phyloP scores from a whole-genome alignment of 2,113 vertebrate genomes.

The Morone chrysops region DNA sequence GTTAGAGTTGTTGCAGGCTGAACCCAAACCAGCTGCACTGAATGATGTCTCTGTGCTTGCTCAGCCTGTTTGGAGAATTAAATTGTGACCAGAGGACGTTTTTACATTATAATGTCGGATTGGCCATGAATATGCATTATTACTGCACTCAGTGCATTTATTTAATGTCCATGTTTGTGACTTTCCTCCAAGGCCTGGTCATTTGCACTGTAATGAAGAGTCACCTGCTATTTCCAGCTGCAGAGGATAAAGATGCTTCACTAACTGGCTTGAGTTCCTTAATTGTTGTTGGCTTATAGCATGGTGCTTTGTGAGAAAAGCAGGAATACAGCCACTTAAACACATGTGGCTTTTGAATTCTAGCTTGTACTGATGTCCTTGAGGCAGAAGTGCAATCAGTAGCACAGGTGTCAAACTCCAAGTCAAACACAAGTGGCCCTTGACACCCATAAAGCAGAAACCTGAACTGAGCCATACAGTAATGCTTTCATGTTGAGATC shows the following conservation, averaged over 20 bases:
- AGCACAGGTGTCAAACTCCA: background rate
- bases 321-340: background rate
- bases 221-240: slow-evolving; percentile 21
- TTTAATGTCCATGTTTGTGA: background rate
- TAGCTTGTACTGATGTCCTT: background rate
- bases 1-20: background rate
- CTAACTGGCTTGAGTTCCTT: slow-evolving; percentile 32
- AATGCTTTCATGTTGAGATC: slow-evolving; percentile 6
- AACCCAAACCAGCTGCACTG: background rate
- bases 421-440: background rate
- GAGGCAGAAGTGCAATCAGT: background rate
- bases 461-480: background rate
- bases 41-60: slow-evolving; percentile 25
- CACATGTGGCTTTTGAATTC: background rate
- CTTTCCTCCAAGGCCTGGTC: background rate
- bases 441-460: background rate
- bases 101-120: slow-evolving; percentile 14
- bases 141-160: background rate
- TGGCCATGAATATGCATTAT: slow-evolving; percentile 26
- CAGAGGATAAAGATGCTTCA: slow-evolving; percentile 4
- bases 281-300: background rate
- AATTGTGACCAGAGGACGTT: slow-evolving; percentile 16
- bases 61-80: slow-evolving; percentile 15
- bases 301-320: background rate
- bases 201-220: background rate